Evolutionary conservation across 2,797 vertebrate species (phyloP).

Genomic region (Aratinga solstitialis): DNA sequence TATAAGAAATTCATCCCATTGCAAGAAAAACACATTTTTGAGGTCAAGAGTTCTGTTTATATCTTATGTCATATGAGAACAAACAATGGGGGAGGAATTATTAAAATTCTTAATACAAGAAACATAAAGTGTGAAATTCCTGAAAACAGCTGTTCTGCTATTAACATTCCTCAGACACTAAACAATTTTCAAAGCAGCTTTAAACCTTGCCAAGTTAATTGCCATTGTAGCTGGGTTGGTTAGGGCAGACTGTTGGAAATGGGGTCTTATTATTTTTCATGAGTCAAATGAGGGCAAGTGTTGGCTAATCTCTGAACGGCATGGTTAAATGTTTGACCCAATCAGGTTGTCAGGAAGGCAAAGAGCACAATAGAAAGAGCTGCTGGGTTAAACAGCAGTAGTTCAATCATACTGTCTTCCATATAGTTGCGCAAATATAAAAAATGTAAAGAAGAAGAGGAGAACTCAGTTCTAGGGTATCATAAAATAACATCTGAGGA

Average conservation of each 20-base stretch:
- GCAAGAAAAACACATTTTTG: conserved; percentile 56
- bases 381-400: background rate
- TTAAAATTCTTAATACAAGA: conserved; percentile 54
- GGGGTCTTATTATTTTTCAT: conserved; percentile 3
- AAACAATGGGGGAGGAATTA: conserved; percentile 59
- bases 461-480: background rate
- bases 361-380: background rate
- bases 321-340: conserved; percentile 66
- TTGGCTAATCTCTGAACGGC: conserved; percentile 40
- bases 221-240: conserved; percentile 27
- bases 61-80: conserved; percentile 36
- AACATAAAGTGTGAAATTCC: conserved; percentile 53
- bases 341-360: background rate
- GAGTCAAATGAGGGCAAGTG: conserved; percentile 46
- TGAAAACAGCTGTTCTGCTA: conserved; percentile 57
- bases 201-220: conserved; percentile 53
- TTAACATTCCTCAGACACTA: conserved; percentile 49
- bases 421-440: background rate
- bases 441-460: background rate
- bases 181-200: conserved; percentile 49
- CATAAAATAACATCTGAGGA: background rate
- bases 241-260: conserved; percentile 43
- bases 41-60: conserved; percentile 56
- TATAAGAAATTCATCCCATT: conserved; percentile 31
- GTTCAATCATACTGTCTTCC: background rate